phyloP scores from a whole-genome alignment of 2,888 invertebrate genomes.

The Drosophila nigritarsus region DNA sequence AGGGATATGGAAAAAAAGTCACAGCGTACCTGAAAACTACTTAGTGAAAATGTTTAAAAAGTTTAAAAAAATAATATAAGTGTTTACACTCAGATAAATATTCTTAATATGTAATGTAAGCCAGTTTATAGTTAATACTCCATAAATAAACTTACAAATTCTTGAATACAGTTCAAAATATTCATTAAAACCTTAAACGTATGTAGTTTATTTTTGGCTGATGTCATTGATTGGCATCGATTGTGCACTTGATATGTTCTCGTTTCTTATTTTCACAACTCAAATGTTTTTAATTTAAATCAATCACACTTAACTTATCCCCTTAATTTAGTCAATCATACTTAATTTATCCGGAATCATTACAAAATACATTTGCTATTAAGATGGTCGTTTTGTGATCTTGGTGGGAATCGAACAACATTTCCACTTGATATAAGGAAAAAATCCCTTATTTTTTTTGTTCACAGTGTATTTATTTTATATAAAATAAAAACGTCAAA shows the following conservation, averaged over 20 bases:
- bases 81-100: background rate
- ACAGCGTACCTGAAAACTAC: constrained; percentile 36
- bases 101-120: too few species aligned
- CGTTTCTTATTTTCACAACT: background rate
- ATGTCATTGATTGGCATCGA: background rate
- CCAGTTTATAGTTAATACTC: background rate
- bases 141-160: background rate
- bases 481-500: background rate
- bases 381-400: background rate
- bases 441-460: background rate
- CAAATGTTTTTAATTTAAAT: background rate
- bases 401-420: background rate
- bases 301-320: too few species aligned
- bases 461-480: background rate
- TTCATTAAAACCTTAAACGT: background rate
- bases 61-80: background rate
- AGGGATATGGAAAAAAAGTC: constrained; percentile 35
- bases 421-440: background rate
- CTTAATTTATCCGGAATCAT: background rate
- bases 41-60: background rate
- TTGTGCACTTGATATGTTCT: background rate
- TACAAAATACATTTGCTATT: background rate
- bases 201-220: background rate
- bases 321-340: background rate
- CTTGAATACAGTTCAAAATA: background rate